Evolutionary conservation across 2,888 invertebrate genomes (phyloP).

Genomic region (Folsomia manolachei): DNA sequence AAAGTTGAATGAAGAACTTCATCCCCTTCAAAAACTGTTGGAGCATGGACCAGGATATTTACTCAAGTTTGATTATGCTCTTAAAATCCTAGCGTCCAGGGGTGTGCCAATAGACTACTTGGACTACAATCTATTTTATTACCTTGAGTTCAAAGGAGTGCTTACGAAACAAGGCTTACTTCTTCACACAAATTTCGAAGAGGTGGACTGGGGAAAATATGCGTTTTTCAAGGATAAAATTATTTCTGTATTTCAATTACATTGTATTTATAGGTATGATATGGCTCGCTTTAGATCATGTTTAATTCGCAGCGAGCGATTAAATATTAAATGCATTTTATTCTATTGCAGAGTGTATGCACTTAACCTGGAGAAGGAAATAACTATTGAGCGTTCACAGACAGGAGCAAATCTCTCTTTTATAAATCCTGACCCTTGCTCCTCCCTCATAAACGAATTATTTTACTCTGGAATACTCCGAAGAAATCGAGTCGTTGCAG

Average conservation of each 20-base stretch:
- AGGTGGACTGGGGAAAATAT: not conserved
- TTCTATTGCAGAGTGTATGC: not conserved
- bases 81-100: not conserved
- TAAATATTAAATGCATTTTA: not conserved
- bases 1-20: not conserved
- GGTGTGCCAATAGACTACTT: not conserved
- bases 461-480: not conserved
- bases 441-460: not conserved
- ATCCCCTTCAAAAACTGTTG: not conserved
- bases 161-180: not conserved
- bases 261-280: not conserved
- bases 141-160: not conserved
- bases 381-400: not conserved
- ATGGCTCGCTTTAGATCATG: not conserved
- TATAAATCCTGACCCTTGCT: not conserved
- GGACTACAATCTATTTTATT: not conserved
- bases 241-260: not conserved
- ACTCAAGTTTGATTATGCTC: not conserved
- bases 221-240: not conserved
- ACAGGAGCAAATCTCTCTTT: not conserved
- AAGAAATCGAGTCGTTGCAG: not conserved
- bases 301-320: not conserved
- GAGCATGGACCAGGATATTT: not conserved
- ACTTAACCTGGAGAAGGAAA: not conserved
- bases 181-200: not conserved